Base-by-base conservation (phyloP, 2,888 invertebrate genomes). In the Drosophila kuntzei region DNA sequence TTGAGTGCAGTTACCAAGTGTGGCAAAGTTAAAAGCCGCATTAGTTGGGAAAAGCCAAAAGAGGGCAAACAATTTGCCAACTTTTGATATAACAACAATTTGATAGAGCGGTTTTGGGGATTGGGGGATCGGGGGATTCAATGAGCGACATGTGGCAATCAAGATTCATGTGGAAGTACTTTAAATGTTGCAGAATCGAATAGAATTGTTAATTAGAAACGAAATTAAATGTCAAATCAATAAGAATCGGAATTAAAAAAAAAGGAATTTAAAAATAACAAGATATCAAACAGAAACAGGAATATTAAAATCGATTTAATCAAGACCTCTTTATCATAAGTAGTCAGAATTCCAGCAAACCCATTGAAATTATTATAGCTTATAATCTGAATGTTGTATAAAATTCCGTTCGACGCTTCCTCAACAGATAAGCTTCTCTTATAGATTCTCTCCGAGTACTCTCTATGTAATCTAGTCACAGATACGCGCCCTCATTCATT, bases 1-100 rank as follows among this genome's bases (percentile, higher is more conserved):
- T 79, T 64, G 60, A 78, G 70, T 67, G 74, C 74, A 69, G 70
- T 73, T 70, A 66, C 62, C 65, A 59, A 84, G 63, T 68, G 81
- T 29, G 58, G 37, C 46, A 59, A 79, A 75, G 75, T 79, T 79
- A 49, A 75, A 79, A 75, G 75, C 70, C 68, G 79, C 64, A 64
- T 79, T 49, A 44, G 39, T 75, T 60, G 43, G 12, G 43, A 57
- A 66, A 59, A 55, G 55, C 53, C 62, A 73, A 59, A 55, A 46
- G 58, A 27, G 66, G 50, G 44, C 58, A 50, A 16, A 58, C 18
- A 65, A 79, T 61, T 69, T 78, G 67, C 65, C 68, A 79, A 79
- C 62, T 66, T 76, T 82, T 73, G 14, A 27, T 63, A 59, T 65
- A 53, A 29, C 50, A 36, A 27, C 62, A 44, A 58, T 71, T 54